Percentiles rank a stretch among this genome's conserved stretches.
Evolutionary conservation across 2,888 invertebrate genomes (phyloP).

Genomic region (Sceliomorpha sp.): DNA sequence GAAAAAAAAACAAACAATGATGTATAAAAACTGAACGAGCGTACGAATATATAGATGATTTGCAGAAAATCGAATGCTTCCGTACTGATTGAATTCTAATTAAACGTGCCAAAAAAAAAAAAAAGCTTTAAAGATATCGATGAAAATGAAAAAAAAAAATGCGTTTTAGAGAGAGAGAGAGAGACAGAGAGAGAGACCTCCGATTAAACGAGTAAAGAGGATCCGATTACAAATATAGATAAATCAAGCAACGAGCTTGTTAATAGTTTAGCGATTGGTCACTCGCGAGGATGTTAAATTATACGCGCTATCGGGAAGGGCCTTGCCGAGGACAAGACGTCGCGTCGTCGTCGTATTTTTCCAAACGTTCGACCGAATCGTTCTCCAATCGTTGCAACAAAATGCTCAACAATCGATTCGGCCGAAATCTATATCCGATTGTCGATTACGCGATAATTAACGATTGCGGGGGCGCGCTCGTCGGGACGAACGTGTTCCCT

Average conservation of each 20-base stretch:
- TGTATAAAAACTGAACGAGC: background rate
- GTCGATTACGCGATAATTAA: too few species aligned
- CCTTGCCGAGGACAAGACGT: too few species aligned
- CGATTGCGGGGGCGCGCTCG: too few species aligned
- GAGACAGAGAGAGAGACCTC: too few species aligned
- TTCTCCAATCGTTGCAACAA: too few species aligned
- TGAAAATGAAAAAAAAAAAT: slow-evolving; percentile 29
- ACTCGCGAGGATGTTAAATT: slow-evolving; percentile 37
- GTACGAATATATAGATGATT: slow-evolving; percentile 26
- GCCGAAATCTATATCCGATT: too few species aligned
- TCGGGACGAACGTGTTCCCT: too few species aligned
- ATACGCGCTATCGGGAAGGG: too few species aligned
- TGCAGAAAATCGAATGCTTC: slow-evolving; percentile 72
- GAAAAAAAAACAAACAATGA: slow-evolving; percentile 19
- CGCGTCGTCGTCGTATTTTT: too few species aligned
- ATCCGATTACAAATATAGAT: slow-evolving; percentile 12
- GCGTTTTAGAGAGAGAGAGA: slow-evolving; percentile 13
- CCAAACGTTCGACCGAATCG: too few species aligned
- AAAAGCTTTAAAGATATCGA: slow-evolving; percentile 71
- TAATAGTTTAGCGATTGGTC: slow-evolving; percentile 48
- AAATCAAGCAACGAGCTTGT: slow-evolving; percentile 16
- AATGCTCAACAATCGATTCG: too few species aligned
- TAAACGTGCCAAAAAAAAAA: slow-evolving; percentile 75
- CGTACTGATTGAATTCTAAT: slow-evolving; percentile 77
- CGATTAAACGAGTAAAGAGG: slow-evolving; percentile 16